These are phyloP conservation scores for Tangara arthus DNA, from an alignment of 2,797 vertebrate genomes.

Conservation along the genomic window DNA sequence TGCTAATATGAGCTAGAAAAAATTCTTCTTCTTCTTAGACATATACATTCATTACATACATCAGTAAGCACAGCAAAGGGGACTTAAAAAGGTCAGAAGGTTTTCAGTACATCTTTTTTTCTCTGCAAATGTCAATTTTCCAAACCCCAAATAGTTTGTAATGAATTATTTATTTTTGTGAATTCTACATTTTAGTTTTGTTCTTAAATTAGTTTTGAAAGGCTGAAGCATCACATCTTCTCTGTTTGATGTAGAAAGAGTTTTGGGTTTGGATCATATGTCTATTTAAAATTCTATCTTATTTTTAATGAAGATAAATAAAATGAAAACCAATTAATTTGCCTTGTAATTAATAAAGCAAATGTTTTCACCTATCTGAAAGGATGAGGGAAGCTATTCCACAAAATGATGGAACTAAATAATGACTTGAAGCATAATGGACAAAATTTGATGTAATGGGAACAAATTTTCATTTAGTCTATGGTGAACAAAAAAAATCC, in stretches of 20 bases:
- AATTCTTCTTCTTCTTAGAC: neutral
- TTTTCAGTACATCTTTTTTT: neutral
- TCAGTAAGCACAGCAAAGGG: neutral
- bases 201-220: neutral
- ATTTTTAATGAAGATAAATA: neutral
- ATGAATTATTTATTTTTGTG: neutral
- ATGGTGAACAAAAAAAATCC: neutral
- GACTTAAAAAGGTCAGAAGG: neutral
- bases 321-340: neutral
- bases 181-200: neutral
- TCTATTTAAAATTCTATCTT: neutral
- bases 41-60: neutral
- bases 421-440: neutral
- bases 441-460: neutral
- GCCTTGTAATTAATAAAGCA: neutral
- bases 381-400: neutral
- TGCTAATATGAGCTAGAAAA: neutral
- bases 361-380: neutral
- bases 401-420: neutral
- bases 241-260: neutral
- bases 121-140: neutral
- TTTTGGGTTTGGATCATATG: neutral
- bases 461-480: neutral
- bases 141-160: neutral
- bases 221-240: neutral